Evolutionary conservation across 2,797 vertebrate genomes (phyloP).

Genomic region (Argya squamiceps): DNA sequence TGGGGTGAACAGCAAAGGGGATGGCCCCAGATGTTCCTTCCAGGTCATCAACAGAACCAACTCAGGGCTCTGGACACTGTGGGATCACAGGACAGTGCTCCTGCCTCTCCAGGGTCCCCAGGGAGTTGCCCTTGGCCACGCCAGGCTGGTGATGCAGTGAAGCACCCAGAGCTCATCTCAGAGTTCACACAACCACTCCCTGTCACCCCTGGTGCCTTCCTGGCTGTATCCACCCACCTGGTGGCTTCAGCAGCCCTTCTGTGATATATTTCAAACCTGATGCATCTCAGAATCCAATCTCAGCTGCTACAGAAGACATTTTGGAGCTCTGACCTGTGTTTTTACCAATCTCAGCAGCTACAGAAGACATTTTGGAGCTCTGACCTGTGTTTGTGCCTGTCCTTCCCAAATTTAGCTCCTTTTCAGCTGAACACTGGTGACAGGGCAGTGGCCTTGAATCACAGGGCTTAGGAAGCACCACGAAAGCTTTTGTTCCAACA

Average conservation of each 20-base stretch:
- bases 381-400: not conserved
- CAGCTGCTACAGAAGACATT: not conserved
- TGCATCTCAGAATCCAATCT: not conserved
- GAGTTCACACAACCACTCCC: not conserved
- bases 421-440: not conserved
- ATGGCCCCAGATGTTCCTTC: not conserved
- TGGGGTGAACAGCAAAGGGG: not conserved
- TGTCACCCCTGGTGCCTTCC: not conserved
- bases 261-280: not conserved
- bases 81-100: not conserved
- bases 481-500: slow-evolving; percentile 53
- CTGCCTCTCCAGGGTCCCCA: not conserved
- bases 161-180: not conserved
- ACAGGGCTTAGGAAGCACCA: not conserved
- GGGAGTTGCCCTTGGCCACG: not conserved
- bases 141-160: not conserved
- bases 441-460: not conserved
- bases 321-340: not conserved
- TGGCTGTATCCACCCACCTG: not conserved
- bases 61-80: not conserved
- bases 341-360: not conserved
- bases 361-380: not conserved
- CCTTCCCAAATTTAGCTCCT: slow-evolving; percentile 14
- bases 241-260: not conserved
- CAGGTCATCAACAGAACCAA: accelerated